A percentile compares a stretch with the other conserved stretches of the same genome.
Conservation (phyloP, 2,888 invertebrate species). For the Escarpia spicata region DNA sequence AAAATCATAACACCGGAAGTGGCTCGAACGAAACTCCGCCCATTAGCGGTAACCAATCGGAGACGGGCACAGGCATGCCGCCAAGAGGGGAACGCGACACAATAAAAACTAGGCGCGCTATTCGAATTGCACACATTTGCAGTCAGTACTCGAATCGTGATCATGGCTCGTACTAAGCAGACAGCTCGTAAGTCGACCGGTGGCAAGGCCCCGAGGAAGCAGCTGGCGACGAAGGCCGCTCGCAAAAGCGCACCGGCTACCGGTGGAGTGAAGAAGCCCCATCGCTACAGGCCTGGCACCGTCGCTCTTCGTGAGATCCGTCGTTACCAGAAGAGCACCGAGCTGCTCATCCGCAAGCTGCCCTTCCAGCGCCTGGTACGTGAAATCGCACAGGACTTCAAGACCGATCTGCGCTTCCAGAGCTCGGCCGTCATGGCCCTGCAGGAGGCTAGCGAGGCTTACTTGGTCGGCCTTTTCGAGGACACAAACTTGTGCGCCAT, state of each 20-base stretch:
- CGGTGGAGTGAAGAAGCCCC: conserved; percentile 66
- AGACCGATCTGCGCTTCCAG: conserved; percentile 65
- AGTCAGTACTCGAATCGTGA: conserved; percentile 23
- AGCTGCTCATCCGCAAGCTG: conserved; percentile 64
- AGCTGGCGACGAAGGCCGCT: conserved; percentile 66
- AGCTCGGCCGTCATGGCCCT: conserved; percentile 65
- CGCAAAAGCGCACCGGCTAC: conserved; percentile 66
- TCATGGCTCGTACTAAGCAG: conserved; percentile 66
- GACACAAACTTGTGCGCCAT: conserved; percentile 98
- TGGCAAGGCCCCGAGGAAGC: conserved; percentile 66
- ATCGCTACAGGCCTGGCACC: conserved; percentile 66
- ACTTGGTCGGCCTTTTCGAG: conserved; percentile 82
- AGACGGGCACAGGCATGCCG: background rate
- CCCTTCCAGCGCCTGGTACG: conserved; percentile 65
- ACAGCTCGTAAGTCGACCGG: conserved; percentile 66
- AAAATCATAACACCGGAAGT: conserved; percentile 18
- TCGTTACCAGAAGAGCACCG: conserved; percentile 65
- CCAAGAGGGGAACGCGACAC: background rate
- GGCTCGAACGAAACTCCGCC: conserved; percentile 20
- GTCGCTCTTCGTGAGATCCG: conserved; percentile 66
- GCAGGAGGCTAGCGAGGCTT: conserved; percentile 45
- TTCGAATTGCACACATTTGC: background rate
- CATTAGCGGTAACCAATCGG: background rate
- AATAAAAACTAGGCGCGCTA: conserved; percentile 19
- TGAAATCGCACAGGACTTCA: conserved; percentile 67